Evolutionary conservation across 1,140 invertebrate species (phyloP).

Genomic region (Drosophila novamexicana): DNA sequence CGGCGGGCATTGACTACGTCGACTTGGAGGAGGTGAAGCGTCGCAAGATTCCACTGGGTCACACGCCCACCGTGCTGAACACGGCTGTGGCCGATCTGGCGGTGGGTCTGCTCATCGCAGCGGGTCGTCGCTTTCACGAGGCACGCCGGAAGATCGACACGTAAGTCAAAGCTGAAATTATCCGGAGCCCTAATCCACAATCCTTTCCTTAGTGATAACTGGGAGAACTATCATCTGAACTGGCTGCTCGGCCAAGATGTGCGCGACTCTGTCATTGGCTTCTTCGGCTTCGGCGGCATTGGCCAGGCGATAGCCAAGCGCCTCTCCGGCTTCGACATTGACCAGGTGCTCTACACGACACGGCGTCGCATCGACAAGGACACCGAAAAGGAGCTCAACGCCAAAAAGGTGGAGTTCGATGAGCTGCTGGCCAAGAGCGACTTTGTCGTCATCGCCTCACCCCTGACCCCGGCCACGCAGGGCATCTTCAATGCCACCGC

Average conservation of each 20-base stretch:
- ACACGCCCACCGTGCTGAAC: conserved; percentile 95
- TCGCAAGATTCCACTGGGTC: conserved; percentile 91
- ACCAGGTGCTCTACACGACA: conserved; percentile 90
- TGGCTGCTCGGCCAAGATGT: conserved; percentile 95
- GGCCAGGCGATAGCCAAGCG: conserved; percentile 90
- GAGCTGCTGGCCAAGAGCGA: conserved; percentile 90
- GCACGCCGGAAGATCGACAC: conserved; percentile 85
- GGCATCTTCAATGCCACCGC: conserved; percentile 90
- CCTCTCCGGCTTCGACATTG: conserved; percentile 90
- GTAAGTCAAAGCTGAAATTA: conserved; percentile 59
- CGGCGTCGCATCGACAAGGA: conserved; percentile 86
- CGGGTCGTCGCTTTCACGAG: conserved; percentile 91
- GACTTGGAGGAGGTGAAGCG: conserved; percentile 89
- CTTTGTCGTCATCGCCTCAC: conserved; percentile 91
- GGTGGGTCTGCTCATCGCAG: conserved; percentile 85
- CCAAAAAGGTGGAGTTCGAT: conserved; percentile 89
- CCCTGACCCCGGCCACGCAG: conserved; percentile 90
- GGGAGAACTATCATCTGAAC: conserved; percentile 93
- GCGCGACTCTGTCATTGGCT: conserved; percentile 92
- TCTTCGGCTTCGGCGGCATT: conserved; percentile 94
- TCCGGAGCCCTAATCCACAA: not conserved
- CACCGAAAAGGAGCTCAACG: conserved; percentile 89
- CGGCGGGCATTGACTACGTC: conserved; percentile 93
- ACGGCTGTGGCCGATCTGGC: conserved; percentile 96
- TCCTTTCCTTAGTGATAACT: conserved; percentile 88